Base-by-base conservation (phyloP, 2,113 vertebrate genomes). In the Etheostoma cragini region DNA sequence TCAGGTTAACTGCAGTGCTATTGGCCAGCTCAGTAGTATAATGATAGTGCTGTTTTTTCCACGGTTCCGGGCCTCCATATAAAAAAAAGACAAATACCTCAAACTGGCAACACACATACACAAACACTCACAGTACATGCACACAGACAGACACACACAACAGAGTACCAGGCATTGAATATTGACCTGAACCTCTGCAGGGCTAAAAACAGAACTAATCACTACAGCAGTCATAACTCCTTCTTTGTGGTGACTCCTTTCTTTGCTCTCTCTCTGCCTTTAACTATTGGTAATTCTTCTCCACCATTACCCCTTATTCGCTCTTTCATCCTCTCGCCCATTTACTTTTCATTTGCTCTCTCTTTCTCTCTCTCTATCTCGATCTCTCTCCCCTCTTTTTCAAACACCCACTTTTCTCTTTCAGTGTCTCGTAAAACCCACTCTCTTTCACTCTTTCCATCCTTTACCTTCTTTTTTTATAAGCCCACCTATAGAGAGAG, bases 131-230 rank as follows among this genome's bases (percentile, higher is more conserved):
- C 61, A 56, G 33, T 53, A 76, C 77, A 77, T 45, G 60, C 64
- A 45, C 52, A 60, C 64, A 75, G 49, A 66, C 77, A 63, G 38
- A 52, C 33, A 54, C 53, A 66, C 57, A 60, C 56, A 56, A 19
- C 21, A 72, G 50, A 78, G 56, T 54, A 70, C 74, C 21, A 72
- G 57, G 78, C 92, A 89, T 88, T 92, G 91, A 91, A 93, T 92
- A 94, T 93, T 92, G 93, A 95, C 93, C 91, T 85, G 81, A 68
- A 80, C 86, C 86, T 88, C 78, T 86, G 79, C 78, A 33, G 81
- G 82, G 90, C 89, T 93, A 94, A 94, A 95, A 95, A 94, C 93
- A 92, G 92, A 94, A 90, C 84, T 90, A 92, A 94, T 94, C 93
- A 89, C 87, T 80, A 80, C 87, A 71, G 67, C 72, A 72, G 86